Evolutionary conservation across 2,797 vertebrate species (phyloP).

Genomic region (Jordanella pulchra): DNA sequence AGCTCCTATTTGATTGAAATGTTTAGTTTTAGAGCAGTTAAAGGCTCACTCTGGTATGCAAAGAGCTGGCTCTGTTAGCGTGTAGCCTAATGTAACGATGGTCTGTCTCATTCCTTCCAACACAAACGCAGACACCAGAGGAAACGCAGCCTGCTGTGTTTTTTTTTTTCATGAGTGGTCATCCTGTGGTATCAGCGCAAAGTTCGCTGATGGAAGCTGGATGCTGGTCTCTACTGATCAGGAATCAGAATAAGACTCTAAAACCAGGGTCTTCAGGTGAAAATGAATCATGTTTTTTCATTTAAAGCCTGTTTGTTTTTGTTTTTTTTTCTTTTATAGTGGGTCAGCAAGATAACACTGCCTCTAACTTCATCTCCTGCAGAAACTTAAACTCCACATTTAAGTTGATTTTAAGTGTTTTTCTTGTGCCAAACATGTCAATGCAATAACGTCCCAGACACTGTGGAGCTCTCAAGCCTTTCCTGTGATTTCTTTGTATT

Average conservation of each 20-base stretch:
- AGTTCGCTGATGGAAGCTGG: slow-evolving; percentile 32
- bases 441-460: slow-evolving; percentile 79
- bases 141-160: slow-evolving; percentile 23
- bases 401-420: slow-evolving; percentile 45
- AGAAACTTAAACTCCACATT: slow-evolving; percentile 28
- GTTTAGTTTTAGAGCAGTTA: slow-evolving; percentile 60
- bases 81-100: slow-evolving; percentile 43
- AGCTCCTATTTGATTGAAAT: slow-evolving; percentile 50
- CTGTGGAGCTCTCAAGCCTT: slow-evolving; percentile 66
- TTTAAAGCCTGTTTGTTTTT: slow-evolving; percentile 22
- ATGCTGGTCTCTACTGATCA: slow-evolving; percentile 48
- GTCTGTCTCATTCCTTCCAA: slow-evolving; percentile 32
- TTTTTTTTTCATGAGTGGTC: slow-evolving; percentile 16
- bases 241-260: slow-evolving; percentile 41
- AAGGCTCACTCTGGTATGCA: slow-evolving; percentile 60
- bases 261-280: slow-evolving; percentile 25
- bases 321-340: neutral
- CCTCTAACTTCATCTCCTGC: slow-evolving; percentile 36
- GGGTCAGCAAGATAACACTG: neutral
- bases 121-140: slow-evolving; percentile 13
- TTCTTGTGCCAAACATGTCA: slow-evolving; percentile 75
- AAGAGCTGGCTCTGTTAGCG: slow-evolving; percentile 76
- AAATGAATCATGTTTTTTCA: slow-evolving; percentile 23
- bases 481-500: slow-evolving; percentile 40
- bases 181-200: slow-evolving; percentile 24